A percentile compares a stretch with the other conserved stretches of the same genome.
These are phyloP conservation scores for Rhabdomys pumilio DNA, from an alignment of 2,797 vertebrate species.

Conservation along the genomic window DNA sequence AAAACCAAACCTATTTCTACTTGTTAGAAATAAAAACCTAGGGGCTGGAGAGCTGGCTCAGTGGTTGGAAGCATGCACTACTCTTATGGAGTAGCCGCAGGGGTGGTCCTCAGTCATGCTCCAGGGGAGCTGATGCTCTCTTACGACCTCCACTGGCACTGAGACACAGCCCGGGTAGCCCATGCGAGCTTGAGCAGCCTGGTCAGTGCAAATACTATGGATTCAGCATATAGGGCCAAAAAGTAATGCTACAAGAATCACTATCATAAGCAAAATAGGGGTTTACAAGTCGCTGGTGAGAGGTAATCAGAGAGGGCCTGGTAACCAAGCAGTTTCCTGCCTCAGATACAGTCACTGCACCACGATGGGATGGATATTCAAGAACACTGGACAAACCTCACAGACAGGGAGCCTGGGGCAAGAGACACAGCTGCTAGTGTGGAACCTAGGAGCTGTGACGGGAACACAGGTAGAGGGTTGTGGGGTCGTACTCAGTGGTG, in stretches of 20 bases:
- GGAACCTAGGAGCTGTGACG: neutral
- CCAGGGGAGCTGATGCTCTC: too few species aligned
- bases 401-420: neutral
- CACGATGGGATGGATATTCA: neutral
- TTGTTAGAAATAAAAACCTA: neutral
- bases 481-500: neutral
- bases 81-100: too few species aligned
- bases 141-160: neutral
- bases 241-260: neutral
- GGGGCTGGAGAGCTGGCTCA: neutral
- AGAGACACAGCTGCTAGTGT: neutral
- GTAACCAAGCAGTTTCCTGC: neutral
- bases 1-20: neutral
- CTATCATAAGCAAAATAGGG: neutral
- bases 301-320: neutral
- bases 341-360: neutral
- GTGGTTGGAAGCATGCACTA: neutral
- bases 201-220: neutral
- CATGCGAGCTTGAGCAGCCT: neutral
- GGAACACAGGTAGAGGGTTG: neutral
- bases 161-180: neutral
- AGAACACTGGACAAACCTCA: neutral
- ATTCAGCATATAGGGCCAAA: neutral
- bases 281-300: neutral
- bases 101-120: neutral